These are phyloP conservation scores for Perdita meconis DNA, from an alignment of 2,888 invertebrate species.

Conservation along the genomic window DNA sequence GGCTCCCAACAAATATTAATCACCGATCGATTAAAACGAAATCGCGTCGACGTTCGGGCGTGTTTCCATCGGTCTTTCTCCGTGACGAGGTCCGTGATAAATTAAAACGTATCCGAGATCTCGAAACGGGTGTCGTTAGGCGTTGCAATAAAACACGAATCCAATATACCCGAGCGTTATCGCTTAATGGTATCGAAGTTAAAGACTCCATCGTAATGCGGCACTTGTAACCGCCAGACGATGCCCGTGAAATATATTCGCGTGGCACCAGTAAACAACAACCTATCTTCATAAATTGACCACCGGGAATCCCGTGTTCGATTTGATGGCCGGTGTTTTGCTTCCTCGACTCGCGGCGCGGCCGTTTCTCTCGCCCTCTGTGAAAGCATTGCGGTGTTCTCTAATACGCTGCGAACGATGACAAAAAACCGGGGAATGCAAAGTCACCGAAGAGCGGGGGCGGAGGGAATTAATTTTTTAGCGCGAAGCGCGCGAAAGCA, in stretches of 20 bases:
- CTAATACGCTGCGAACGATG: constrained; percentile 5
- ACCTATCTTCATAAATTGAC: constrained; percentile 23
- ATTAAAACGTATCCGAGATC: too few relatives aligned
- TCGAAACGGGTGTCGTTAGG: not conserved
- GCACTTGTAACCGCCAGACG: not conserved
- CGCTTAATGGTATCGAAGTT: constrained; percentile 5
- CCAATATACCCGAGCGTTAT: not conserved
- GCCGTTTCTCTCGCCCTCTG: constrained; percentile 15
- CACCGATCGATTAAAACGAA: too few relatives aligned
- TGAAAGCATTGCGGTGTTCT: constrained; percentile 7
- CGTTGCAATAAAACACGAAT: constrained; percentile 10
- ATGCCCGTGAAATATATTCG: constrained; percentile 17
- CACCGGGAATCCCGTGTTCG: constrained; percentile 2
- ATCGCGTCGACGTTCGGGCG: too few relatives aligned
- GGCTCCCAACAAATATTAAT: too few relatives aligned
- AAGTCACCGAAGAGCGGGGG: not conserved
- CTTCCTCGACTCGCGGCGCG: not conserved
- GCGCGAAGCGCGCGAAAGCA: too few relatives aligned
- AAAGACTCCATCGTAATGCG: not conserved
- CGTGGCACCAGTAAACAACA: not conserved
- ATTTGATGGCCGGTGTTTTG: constrained; percentile 52
- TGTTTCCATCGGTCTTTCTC: too few relatives aligned
- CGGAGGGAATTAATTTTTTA: not conserved
- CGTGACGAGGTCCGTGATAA: too few relatives aligned
- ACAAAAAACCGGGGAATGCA: not conserved